Evolutionary conservation across 2,888 invertebrate species (phyloP), one percentile per base, ranked within the genome.

Genomic region (Notodonta ziczac): DNA sequence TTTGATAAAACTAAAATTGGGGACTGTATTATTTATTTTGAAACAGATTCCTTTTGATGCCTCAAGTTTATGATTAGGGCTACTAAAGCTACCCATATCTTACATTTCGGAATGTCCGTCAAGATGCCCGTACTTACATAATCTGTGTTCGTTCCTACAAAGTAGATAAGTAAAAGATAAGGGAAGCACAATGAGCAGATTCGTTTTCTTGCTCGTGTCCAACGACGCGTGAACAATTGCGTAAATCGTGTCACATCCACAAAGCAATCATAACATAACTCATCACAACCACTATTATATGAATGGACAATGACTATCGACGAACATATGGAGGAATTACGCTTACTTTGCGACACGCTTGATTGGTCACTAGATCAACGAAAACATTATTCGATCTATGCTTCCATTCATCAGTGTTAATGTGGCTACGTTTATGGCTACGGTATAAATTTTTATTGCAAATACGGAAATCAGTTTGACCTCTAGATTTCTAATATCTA

Each of bases 201-300:
- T 81, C 80, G 80, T 84, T 85, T 85, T 85, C 84, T 80, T 77
- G 74, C 70, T 76, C 73, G 75, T 75, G 74, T 70, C 72, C 73
- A 76, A 65, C 79, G 76, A 82, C 76, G 79, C 83, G 80, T 81
- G 73, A 76, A 74, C 65, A 61, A 67, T 82, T 81, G 76, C 82
- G 80, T 78, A 81, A 83, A 79, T 64, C 67, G 66, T 72, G 78
- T 77, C 76, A 54, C 39, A 77, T 77, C 63, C 48, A 67, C 60
- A 62, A 62, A 72, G 63, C 60, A 60, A 67, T 65, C 56, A 61
- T 74, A 71, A 71, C 56, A 61, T 74, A 71, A 71, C 66, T 70
- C 67, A 62, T 65, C 62, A 61, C 68, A 68, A 71, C 67, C 63
- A 58, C 65, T 59, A 72, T 69, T 72, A 51, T 57, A 64, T 67